Evolutionary conservation across 2,888 invertebrate species (phyloP), one percentile per base, ranked within the genome.

Genomic region (Rotaria macrura): DNA sequence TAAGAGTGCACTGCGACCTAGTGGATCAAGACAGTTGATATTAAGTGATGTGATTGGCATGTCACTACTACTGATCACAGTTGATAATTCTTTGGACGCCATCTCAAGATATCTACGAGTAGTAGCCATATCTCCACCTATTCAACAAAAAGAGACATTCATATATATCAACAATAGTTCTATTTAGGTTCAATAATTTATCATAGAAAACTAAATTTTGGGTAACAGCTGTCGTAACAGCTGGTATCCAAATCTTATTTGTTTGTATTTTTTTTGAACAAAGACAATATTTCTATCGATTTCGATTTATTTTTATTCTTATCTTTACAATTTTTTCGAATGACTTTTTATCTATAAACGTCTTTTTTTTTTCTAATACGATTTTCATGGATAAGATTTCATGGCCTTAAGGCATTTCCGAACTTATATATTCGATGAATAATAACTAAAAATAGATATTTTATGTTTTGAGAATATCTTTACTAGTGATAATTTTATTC

Each of bases 21-120:
- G 92, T 7, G 96, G 95, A 90, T 97, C 97, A 89, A 96, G 94
- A 91, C 96, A 96, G 92, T 97, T 96, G 85, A 95, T 93, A 89
- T 96, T 94, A 88, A 96, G 79, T 54, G 79, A 57, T 54, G 84
- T 47, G 2, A 85, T 43, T 38, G 29, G 34, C 17, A 7, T 38
- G 65, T 65, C 88, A 83, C 88, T 34, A 83, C 88, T 34, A 4
- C 7, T 65, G 17, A 20, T 20, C n/a, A 43, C 23, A 10, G 40
- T 43, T 10, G n/a, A 43, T 43, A 25, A 1, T 43, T 10, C 20
- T 10, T 25, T 12, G 0, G 43, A 25, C 2, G 20, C 4, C 14
- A 43, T 87, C 84, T 88, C 88, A 12, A 91, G 88, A 87, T 88
- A 89, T 87, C 89, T 89, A 65, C 94, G 93, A 52, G 96, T 95